These are phyloP conservation scores for Heliconius charithonia DNA, from an alignment of 2,888 invertebrate species.

Conservation along the genomic window DNA sequence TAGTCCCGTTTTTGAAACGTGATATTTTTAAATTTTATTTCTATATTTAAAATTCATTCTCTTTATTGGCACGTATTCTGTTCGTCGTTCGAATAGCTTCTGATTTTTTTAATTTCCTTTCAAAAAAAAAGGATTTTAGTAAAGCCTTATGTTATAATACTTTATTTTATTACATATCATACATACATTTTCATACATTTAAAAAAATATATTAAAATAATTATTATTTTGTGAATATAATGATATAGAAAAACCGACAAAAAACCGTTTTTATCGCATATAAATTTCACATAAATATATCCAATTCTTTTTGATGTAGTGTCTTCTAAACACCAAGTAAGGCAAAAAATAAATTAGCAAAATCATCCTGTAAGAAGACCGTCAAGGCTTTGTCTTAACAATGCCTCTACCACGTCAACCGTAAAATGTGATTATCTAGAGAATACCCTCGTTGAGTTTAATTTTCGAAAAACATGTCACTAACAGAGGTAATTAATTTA, in stretches of 20 bases:
- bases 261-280: background rate
- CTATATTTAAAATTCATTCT: conserved; percentile 43
- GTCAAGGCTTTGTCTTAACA: conserved; percentile 25
- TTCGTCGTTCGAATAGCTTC: too few relatives aligned
- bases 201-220: too few relatives aligned
- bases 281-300: background rate
- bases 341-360: background rate
- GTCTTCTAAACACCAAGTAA: background rate
- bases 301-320: background rate
- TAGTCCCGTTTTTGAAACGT: conserved; percentile 29
- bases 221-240: background rate
- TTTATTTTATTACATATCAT: too few relatives aligned
- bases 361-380: background rate
- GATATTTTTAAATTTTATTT: conserved; percentile 34
- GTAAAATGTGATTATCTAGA: conserved; percentile 37
- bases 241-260: too few relatives aligned
- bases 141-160: too few relatives aligned
- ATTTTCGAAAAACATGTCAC: conserved; percentile 26
- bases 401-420: conserved; percentile 25
- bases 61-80: conserved; percentile 14
- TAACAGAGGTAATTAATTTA: conserved; percentile 17
- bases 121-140: too few relatives aligned
- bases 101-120: too few relatives aligned
- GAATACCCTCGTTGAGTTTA: conserved; percentile 23
- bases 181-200: too few relatives aligned